These are phyloP conservation scores for Drosophila dunni DNA, from an alignment of 1,140 invertebrate genomes.

Conservation along the genomic window DNA sequence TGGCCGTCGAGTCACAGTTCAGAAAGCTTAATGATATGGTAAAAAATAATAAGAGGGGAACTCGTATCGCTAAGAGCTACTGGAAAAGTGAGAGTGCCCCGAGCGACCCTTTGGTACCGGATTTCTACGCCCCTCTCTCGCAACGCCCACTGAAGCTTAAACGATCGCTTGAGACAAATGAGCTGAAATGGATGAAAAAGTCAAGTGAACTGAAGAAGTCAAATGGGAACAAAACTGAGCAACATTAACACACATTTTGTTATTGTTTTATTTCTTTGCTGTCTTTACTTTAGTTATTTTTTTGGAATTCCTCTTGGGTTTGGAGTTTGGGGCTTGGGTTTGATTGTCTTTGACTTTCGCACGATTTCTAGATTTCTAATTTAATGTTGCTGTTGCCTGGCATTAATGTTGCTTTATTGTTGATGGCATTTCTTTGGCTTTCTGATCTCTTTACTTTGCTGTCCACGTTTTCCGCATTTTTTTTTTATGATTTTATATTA, in stretches of 20 bases:
- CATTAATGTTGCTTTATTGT: constrained; percentile 31
- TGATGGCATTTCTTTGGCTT: constrained; percentile 34
- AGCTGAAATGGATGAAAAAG: constrained; percentile 20
- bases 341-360: constrained; percentile 58
- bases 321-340: not conserved
- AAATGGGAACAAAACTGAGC: constrained; percentile 34
- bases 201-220: constrained; percentile 43
- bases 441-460: constrained; percentile 21
- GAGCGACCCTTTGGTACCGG: constrained; percentile 9
- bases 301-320: constrained; percentile 23
- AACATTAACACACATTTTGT: constrained; percentile 48
- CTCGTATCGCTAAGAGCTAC: constrained; percentile 12
- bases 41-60: not conserved
- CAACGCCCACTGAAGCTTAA: not conserved
- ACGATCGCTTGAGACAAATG: constrained; percentile 43
- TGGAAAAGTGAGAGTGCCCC: constrained; percentile 52
- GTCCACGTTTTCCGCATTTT: constrained; percentile 60
- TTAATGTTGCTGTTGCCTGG: constrained; percentile 26
- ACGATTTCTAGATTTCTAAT: constrained; percentile 81
- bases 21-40: constrained; percentile 9
- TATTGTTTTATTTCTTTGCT: constrained; percentile 18
- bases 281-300: not conserved
- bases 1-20: constrained; percentile 28
- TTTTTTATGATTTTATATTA: not conserved
- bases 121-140: not conserved